These are phyloP conservation scores for Limnephilus marmoratus DNA, from an alignment of 2,888 invertebrate genomes.

Conservation along the genomic window DNA sequence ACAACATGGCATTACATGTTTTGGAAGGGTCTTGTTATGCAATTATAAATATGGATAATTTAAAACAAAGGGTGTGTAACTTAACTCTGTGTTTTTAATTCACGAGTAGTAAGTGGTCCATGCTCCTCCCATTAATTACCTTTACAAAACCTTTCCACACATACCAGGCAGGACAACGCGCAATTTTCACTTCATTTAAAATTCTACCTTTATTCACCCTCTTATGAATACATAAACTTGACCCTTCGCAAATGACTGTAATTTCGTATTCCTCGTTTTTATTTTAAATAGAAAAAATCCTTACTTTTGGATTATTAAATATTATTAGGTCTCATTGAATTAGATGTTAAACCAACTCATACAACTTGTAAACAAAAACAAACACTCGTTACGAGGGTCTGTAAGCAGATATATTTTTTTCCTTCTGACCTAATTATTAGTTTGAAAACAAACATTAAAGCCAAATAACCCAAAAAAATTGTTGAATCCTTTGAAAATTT, in stretches of 20 bases:
- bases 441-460: background rate
- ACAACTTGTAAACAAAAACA: background rate
- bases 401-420: background rate
- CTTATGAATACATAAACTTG: constrained; percentile 20
- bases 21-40: background rate
- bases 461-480: background rate
- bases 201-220: constrained; percentile 34
- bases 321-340: background rate
- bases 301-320: background rate
- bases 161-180: background rate
- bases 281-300: background rate
- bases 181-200: constrained; percentile 32
- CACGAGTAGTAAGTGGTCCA: background rate
- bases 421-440: background rate
- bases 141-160: background rate
- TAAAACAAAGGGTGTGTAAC: background rate
- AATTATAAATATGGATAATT: background rate
- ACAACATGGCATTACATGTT: background rate
- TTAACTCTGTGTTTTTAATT: constrained; percentile 16
- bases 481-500: background rate
- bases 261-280: background rate
- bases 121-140: constrained; percentile 30
- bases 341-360: background rate
- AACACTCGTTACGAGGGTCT: background rate
- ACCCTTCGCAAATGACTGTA: background rate